phyloP scores from a whole-genome alignment of 2,797 vertebrate genomes.

The Triplophysa yarkandensis region DNA sequence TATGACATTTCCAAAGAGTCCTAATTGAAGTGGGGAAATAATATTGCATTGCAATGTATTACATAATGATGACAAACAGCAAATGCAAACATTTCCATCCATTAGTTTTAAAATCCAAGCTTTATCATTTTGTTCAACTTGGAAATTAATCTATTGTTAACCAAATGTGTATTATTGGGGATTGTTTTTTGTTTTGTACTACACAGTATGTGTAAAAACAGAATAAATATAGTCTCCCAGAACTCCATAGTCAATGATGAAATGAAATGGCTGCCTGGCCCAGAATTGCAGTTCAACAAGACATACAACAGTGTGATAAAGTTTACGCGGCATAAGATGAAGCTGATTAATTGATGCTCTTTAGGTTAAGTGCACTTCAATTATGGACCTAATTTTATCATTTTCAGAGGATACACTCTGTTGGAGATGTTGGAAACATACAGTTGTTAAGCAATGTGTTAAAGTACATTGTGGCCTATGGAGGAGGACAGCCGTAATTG shows the following conservation, averaged over 20 bases:
- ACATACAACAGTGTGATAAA: conserved; percentile 4
- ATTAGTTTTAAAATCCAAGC: conserved; percentile 17
- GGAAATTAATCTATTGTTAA: neutral
- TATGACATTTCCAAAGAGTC: conserved; percentile 33
- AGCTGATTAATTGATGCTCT: conserved; percentile 24
- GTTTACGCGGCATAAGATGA: conserved; percentile 12
- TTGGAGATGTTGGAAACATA: neutral
- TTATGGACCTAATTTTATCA: conserved; percentile 23
- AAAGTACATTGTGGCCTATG: neutral
- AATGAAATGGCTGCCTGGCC: neutral
- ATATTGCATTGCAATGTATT: conserved; percentile 9
- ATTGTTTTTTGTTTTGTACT: neutral
- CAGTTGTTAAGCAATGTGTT: neutral
- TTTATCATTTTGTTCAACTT: conserved; percentile 11
- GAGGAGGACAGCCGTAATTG: neutral
- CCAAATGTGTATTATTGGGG: neutral
- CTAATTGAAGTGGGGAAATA: conserved; percentile 14
- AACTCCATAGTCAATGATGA: too few relatives aligned
- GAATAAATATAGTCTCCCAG: too few relatives aligned
- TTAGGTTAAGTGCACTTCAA: conserved; percentile 20
- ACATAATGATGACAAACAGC: conserved; percentile 26
- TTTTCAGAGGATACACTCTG: conserved; percentile 3
- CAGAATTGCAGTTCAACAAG: conserved; percentile 1
- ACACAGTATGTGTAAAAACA: too few relatives aligned
- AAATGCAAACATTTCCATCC: conserved; percentile 8